Percentiles rank a stretch among this genome's conserved stretches.
Conservation (phyloP, 1,140 invertebrate species). For the Drosophila mayri region DNA sequence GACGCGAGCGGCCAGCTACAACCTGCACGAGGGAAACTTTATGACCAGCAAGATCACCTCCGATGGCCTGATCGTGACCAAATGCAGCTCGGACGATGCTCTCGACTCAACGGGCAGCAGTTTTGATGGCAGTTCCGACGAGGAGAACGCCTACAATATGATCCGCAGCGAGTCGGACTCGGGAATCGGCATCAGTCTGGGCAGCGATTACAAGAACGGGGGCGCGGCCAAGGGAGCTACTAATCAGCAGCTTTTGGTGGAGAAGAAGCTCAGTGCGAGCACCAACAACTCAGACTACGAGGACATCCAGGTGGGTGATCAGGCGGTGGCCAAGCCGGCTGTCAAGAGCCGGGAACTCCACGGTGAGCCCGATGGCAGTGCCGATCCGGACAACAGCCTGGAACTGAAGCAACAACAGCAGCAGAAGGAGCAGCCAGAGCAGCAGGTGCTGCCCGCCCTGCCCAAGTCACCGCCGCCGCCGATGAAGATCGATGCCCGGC, state of each 20-base stretch:
- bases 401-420: slow-evolving; percentile 57
- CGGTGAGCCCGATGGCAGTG: slow-evolving; percentile 92
- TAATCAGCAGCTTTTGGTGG: slow-evolving; percentile 47
- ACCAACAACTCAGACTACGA: slow-evolving; percentile 84
- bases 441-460: slow-evolving; percentile 86
- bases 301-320: slow-evolving; percentile 81
- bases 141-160: slow-evolving; percentile 84
- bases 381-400: slow-evolving; percentile 89
- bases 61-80: slow-evolving; percentile 82
- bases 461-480: slow-evolving; percentile 87
- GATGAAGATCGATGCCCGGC: slow-evolving; percentile 86
- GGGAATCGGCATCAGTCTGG: slow-evolving; percentile 82
- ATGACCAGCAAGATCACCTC: slow-evolving; percentile 85
- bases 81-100: slow-evolving; percentile 83
- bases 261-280: slow-evolving; percentile 80
- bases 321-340: slow-evolving; percentile 58
- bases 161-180: slow-evolving; percentile 84
- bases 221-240: slow-evolving; percentile 13
- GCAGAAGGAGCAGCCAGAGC: slow-evolving; percentile 55
- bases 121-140: slow-evolving; percentile 84
- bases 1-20: slow-evolving; percentile 80
- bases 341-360: slow-evolving; percentile 90
- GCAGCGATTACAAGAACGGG: slow-evolving; percentile 79
- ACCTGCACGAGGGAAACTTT: slow-evolving; percentile 83
- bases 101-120: slow-evolving; percentile 84